Evolutionary conservation across 2,113 vertebrate species (phyloP).

Genomic region (Balaeniceps rex): DNA sequence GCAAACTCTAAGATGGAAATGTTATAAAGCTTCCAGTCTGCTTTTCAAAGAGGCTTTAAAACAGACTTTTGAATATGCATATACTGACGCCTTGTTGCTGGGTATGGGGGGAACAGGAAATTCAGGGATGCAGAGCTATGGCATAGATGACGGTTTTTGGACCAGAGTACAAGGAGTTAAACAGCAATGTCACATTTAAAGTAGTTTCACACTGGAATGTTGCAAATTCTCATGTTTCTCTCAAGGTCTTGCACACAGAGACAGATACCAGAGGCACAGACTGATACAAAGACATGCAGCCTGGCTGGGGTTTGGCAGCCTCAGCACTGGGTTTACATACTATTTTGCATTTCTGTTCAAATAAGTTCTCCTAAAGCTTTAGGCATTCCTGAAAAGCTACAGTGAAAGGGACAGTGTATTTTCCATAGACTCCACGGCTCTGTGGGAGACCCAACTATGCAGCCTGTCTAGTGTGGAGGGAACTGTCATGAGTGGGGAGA

Average conservation of each 20-base stretch:
- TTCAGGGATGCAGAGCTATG: not conserved
- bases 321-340: not conserved
- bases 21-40: not conserved
- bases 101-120: not conserved
- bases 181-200: not conserved
- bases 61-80: not conserved
- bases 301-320: not conserved
- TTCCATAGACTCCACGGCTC: not conserved
- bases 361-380: not conserved
- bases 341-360: not conserved
- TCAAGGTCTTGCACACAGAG: not conserved
- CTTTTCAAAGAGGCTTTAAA: not conserved
- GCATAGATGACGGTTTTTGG: rapidly evolving
- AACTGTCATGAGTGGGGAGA: not conserved
- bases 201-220: not conserved
- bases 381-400: not conserved
- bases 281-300: not conserved
- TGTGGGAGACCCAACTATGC: not conserved
- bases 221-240: not conserved
- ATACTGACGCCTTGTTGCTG: not conserved
- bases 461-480: not conserved
- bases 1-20: not conserved
- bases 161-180: not conserved
- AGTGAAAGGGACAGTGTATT: not conserved
- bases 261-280: not conserved